Evolutionary conservation across 2,113 vertebrate species (phyloP).

Genomic region (Brevimyrus niger): DNA sequence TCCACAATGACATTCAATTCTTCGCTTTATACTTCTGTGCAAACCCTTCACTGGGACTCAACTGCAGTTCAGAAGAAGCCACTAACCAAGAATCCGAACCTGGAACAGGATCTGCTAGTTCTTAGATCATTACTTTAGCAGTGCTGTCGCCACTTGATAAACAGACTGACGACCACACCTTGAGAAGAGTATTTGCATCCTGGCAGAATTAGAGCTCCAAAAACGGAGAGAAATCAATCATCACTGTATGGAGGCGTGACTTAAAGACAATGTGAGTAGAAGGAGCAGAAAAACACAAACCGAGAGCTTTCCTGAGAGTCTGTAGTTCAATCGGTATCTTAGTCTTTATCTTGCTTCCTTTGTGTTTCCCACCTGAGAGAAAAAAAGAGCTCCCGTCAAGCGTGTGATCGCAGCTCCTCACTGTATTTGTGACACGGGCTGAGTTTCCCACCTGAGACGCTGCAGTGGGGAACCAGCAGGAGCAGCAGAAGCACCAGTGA

Average conservation of each 20-base stretch:
- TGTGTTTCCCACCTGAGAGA: conserved; percentile 20
- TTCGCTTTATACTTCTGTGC: neutral
- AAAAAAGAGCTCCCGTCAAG: neutral
- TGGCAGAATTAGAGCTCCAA: neutral
- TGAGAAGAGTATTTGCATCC: neutral
- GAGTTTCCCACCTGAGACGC: neutral
- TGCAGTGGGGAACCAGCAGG: neutral
- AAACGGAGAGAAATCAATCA: neutral
- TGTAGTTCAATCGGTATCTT: neutral
- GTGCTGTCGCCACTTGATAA: neutral
- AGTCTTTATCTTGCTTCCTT: neutral
- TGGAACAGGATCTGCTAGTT: neutral
- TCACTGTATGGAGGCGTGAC: neutral
- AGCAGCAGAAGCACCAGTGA: neutral
- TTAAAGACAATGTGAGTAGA: neutral
- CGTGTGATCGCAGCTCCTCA: neutral
- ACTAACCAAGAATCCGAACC: neutral
- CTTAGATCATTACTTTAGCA: no score
- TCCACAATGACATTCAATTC: neutral
- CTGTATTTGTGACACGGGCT: neutral
- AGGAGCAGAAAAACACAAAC: conserved; percentile 4
- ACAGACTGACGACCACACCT: neutral
- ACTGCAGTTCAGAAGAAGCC: neutral
- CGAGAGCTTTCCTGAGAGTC: conserved; percentile 2
- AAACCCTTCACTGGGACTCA: neutral